Conservation (phyloP, 2,888 invertebrate species). For the Drosophila picticornis region DNA sequence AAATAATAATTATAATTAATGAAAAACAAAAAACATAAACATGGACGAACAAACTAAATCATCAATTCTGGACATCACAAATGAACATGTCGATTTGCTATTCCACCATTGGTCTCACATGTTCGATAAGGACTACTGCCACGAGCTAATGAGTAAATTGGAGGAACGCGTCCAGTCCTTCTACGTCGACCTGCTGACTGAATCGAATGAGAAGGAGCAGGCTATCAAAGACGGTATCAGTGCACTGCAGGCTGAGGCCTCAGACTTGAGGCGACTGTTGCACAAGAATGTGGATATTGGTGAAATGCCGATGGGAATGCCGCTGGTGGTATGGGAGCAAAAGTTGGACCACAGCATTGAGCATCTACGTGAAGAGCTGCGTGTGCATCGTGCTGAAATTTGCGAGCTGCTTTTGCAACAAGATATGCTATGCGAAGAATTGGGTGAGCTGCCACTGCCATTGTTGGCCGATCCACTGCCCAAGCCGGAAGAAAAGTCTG, state of each 20-base stretch:
- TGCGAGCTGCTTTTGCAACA: conserved; percentile 86
- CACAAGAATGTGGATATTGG: conserved; percentile 68
- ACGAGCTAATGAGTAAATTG: conserved; percentile 75
- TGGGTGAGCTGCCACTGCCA: conserved; percentile 78
- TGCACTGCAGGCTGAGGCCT: conserved; percentile 77
- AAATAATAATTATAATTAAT: background rate
- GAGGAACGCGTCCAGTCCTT: conserved; percentile 86
- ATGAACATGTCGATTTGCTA: conserved; percentile 68
- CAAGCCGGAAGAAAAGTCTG: conserved; percentile 87
- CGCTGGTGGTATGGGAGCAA: conserved; percentile 86
- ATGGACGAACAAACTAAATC: conserved; percentile 46
- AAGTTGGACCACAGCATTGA: conserved; percentile 88
- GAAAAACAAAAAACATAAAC: background rate
- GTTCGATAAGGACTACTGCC: conserved; percentile 76
- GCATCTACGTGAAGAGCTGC: conserved; percentile 87
- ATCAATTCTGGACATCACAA: conserved; percentile 71
- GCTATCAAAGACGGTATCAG: conserved; percentile 87
- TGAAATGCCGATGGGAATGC: conserved; percentile 74
- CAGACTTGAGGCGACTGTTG: conserved; percentile 76
- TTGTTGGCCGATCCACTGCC: conserved; percentile 86
- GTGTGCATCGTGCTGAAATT: conserved; percentile 85
- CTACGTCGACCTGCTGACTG: conserved; percentile 88
- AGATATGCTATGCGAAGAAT: conserved; percentile 82
- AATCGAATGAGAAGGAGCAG: conserved; percentile 86
- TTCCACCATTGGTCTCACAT: conserved; percentile 78